These are phyloP conservation scores for Tachypleus tridentatus DNA, from an alignment of 1,140 invertebrate genomes.

Conservation along the genomic window DNA sequence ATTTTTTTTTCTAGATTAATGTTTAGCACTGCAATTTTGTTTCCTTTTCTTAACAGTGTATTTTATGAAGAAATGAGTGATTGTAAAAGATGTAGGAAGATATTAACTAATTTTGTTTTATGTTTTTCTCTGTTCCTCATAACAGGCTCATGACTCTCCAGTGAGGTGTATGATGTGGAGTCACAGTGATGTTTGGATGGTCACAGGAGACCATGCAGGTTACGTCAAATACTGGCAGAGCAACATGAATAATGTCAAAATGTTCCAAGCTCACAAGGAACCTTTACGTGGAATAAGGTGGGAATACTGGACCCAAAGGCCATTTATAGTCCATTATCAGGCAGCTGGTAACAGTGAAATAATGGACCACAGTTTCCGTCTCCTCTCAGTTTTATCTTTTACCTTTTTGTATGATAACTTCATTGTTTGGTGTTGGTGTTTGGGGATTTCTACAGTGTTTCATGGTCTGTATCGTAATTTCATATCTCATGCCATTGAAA, in stretches of 20 bases:
- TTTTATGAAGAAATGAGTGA: no score
- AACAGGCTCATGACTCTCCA: conserved; percentile 89
- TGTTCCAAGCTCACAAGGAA: conserved; percentile 99
- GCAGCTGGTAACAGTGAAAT: no score
- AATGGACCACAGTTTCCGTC: no score
- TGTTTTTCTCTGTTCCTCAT: not conserved
- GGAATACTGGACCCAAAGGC: not conserved
- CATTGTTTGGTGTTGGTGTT: not conserved
- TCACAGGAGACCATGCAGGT: conserved; percentile 95
- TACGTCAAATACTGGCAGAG: conserved; percentile 99
- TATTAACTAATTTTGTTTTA: no score
- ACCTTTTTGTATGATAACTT: not conserved
- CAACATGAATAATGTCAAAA: conserved; percentile 99
- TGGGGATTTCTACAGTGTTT: not conserved
- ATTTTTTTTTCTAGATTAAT: no score
- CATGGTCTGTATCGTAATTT: no score
- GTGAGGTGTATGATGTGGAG: conserved; percentile 99
- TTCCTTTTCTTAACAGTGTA: no score
- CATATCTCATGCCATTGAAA: no score
- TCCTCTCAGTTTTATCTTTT: no score
- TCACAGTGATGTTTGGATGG: conserved; percentile 98
- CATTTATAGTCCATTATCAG: no score
- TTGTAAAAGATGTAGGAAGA: no score
- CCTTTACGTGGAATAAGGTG: conserved; percentile 94
- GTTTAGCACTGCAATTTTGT: no score